Base-by-base conservation (phyloP, 92 coral and sea anemone genomes). In the Heteractis magnifica region DNA sequence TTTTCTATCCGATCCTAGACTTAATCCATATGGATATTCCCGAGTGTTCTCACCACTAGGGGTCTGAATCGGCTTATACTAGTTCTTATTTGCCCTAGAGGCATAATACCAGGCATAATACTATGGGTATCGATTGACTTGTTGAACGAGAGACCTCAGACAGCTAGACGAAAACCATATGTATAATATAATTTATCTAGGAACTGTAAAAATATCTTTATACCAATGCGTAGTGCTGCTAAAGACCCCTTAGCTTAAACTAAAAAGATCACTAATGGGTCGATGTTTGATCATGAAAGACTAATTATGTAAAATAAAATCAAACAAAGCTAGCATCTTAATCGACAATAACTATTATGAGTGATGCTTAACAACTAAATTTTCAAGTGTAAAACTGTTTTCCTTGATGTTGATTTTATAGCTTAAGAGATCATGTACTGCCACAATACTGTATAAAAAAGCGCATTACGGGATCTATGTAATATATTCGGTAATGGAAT, bases 31-130 rank as follows among this genome's bases (percentile, higher is more conserved):
- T 34, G 73, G 26, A 20, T 68, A 26, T 20, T 68, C 14, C 41
- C 6, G 41, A 68, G 49, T 20, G 14, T 23, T 68, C 49, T 68
- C 73, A 26, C 73, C 73, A 68, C 73, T 68, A 68, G 73, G 73
- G 73, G 73, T 68, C 73, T 68, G 49, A 65, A 68, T 68, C 73
- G 73, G 73, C 44, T 68, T 68, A 68, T 68, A 68, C 5, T 48
- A 26, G 23, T 41, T 68, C 10, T 48, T 68, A 20, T 6, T 68
- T 68, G 49, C 73, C 73, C 73, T 68, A 48, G 49, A 68, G 73
- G 73, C 73, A 68, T 68, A 13, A 68, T 68, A 68, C 20, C 26
- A 68, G 73, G 73, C 73, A 68, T 68, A 13, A 68, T 68, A 68
- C 20, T 68, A 68, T 26, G 10, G 49, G 15, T 68, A 68, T 68